Conservation (phyloP, 2,113 vertebrate species). For the Takifugu flavidus region DNA sequence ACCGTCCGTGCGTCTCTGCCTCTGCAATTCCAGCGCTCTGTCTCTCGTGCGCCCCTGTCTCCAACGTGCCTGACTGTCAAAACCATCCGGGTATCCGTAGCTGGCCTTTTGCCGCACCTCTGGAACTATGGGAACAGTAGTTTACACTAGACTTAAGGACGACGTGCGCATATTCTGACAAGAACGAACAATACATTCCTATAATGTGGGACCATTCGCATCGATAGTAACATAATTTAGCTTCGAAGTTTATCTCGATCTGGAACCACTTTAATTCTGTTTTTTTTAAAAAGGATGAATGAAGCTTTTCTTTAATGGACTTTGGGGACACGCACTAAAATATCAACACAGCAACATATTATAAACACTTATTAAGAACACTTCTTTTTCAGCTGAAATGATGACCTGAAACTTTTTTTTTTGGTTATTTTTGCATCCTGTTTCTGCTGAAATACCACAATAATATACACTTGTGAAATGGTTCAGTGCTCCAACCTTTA, state of each 20-base stretch:
- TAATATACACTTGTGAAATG: too few relatives aligned
- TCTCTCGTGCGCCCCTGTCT: slow-evolving; percentile 57
- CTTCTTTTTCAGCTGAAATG: too few relatives aligned
- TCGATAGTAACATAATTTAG: background rate
- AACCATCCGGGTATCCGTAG: slow-evolving; percentile 74
- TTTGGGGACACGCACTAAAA: too few relatives aligned
- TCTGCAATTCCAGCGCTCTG: slow-evolving; percentile 74
- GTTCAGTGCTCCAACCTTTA: background rate
- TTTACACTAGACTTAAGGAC: slow-evolving; percentile 28
- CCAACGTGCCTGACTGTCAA: slow-evolving; percentile 74
- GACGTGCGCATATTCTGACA: background rate
- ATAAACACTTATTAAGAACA: too few relatives aligned
- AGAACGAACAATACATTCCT: background rate
- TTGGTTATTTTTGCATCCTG: too few relatives aligned
- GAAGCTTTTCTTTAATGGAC: background rate
- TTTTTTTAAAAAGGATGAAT: background rate
- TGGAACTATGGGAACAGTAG: slow-evolving; percentile 73
- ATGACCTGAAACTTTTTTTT: too few relatives aligned
- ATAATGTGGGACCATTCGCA: background rate
- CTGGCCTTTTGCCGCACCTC: slow-evolving; percentile 44
- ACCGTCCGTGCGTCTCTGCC: slow-evolving; percentile 65
- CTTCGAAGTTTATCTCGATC: too few relatives aligned
- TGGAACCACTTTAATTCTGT: too few relatives aligned
- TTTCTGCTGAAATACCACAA: too few relatives aligned
- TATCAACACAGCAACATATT: too few relatives aligned